phyloP scores from a whole-genome alignment of 2,113 vertebrate genomes.

The Tachysurus fulvidraco region DNA sequence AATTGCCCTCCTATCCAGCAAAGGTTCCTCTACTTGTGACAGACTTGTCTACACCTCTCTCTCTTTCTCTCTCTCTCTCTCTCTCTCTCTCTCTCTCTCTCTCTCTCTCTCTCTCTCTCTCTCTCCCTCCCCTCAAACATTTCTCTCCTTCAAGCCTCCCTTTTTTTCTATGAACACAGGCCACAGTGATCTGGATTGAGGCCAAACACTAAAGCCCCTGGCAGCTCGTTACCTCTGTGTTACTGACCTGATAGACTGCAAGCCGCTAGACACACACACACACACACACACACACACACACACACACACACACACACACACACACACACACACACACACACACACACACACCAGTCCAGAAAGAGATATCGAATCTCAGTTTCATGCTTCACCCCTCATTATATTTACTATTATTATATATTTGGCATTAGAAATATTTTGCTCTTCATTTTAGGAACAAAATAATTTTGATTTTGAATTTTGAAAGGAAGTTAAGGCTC shows the following conservation, averaged over 20 bases:
- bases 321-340: conserved; percentile 30
- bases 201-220: conserved; percentile 54
- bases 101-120: conserved; percentile 8
- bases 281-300: conserved; percentile 47
- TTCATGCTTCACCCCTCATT: not conserved
- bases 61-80: not conserved
- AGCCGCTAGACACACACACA: conserved; percentile 38
- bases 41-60: conserved; percentile 58
- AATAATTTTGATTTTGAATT: not conserved
- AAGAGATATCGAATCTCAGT: not conserved
- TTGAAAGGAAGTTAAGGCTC: not conserved
- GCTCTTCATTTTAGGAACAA: not conserved
- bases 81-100: conserved; percentile 15
- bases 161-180: conserved; percentile 32
- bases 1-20: conserved; percentile 1
- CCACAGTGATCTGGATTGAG: conserved; percentile 47
- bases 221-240: conserved; percentile 55
- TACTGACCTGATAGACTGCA: conserved; percentile 50
- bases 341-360: conserved; percentile 1
- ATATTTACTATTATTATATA: not conserved
- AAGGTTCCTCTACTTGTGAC: conserved; percentile 10
- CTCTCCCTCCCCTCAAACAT: not conserved
- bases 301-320: conserved; percentile 35
- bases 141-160: conserved; percentile 14
- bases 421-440: not conserved